Evolutionary conservation across 2,113 vertebrate species (phyloP), one percentile per base, ranked within the genome.

Genomic region (Diphyllodes magnificus): DNA sequence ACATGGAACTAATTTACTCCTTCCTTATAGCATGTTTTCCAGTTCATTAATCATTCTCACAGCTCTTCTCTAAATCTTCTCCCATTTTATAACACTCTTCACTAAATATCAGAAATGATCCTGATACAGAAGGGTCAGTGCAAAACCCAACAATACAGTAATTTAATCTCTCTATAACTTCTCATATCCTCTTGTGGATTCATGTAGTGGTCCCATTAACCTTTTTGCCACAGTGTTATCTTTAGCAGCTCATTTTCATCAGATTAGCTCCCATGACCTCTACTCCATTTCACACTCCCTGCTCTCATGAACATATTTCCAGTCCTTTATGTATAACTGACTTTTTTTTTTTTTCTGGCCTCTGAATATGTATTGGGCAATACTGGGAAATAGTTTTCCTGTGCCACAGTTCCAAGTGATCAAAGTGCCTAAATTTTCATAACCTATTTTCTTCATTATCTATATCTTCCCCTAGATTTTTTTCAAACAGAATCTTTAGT

Each of bases 171-270:
- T 88, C 73, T 72, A 19, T 68, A 93, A 79, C 66, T 90, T 95
- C 87, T 90, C 25, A 23, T 56, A 85, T 72, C 45, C 75, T 91
- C 90, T 90, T 82, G 57, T 92, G 93, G 82, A 93, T 93, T 85
- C 50, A 88, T 69, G 73, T 79, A 94, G 88, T 90, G 85, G 71
- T 88, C 85, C 91, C 95, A 94, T 96, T 96, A 96, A 96, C 92
- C 92, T 95, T 93, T 93, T 93, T 96, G 78, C 75, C 92, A 92
- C 63, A 72, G 37, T 79, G 78, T 94, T 96, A 96, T 94, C 93
- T 94, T 92, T 87, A 96, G 92, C 87, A 94, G 85, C 75, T 96
- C 95, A 88, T 96, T 96, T 96, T 95, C 87, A 91, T 93, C 88
- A 96, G 90, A 92, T 92, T 95, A 94, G 90, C 82, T 70, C 37